Evolutionary conservation across 2,888 invertebrate species (phyloP), one percentile per base, ranked within the genome.

Genomic region (Galerucella nymphaeae): DNA sequence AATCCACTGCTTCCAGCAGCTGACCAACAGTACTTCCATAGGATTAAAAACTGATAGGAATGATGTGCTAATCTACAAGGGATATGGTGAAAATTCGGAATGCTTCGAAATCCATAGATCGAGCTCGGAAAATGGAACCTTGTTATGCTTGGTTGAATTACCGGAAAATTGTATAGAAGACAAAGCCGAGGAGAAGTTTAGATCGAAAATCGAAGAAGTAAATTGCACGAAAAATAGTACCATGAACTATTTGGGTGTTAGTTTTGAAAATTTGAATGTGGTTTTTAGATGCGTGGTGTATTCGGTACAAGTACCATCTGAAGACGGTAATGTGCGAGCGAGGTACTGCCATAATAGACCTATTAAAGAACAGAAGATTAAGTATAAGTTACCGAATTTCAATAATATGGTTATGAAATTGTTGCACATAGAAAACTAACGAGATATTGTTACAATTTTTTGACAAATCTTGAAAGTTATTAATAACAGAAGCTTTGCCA

Each of bases 331-430:
- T 1, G 10, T 14, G 4, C 18, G 16, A 11, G 69, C 41, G 41
- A 69, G 48, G 42, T 69, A 62, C 45, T 69, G 69, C 53, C 53
- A 41, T 18, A 69, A 69, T 18, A 30, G 69, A n/a, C 48, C 30
- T 16, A 50, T 30, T 10, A 20, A 6, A 20, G 61, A 48, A n/a
- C 30, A 16, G 18, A 30, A 20, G 16, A 9, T 30, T 30, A 68
- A 23, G 45, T 5, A 13, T 14, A 45, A 45, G 14, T 45, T 45
- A 4, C 45, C 45, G 14, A 13, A 2, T 45, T 45, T 45, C 11
- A 45, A 14, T 45, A 45, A 45, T 45, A 11, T 38, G 30, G 30
- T 45, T 14, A 45, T 45, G 14, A 45, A 45, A 14, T 4, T 45
- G 13, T 14, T 45, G 4, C 14, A 38, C 8, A 38, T 38, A 38